Base-by-base conservation (phyloP, 2,113 vertebrate genomes). In the Gambusia affinis region DNA sequence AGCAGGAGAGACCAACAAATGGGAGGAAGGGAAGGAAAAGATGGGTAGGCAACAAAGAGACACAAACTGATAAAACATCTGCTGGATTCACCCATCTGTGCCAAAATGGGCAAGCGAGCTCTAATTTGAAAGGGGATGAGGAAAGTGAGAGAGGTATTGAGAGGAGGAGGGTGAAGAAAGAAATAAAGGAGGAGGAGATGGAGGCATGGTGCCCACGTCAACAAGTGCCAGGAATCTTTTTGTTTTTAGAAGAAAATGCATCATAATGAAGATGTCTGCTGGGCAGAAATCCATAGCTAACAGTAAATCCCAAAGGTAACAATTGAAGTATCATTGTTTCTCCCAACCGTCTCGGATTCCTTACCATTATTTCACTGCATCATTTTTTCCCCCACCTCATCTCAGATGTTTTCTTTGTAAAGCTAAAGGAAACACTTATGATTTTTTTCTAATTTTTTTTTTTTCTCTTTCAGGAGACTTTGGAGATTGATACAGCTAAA, bases 31-130 rank as follows among this genome's bases (percentile, higher is more conserved):
- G 60, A 73, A 70, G 62, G 64, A 30, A 62, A 64, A 78, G 75
- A 72, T 28, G 66, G 77, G 64, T 39, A 70, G 24, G 17, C 29
- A 10, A 39, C 35, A 61, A 44, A 37, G 3, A 73, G 31, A 39
- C 42, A 74, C 30, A 47, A 35, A 39, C 70, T 47, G 88, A 90
- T 85, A 89, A 88, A 93, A 94, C 92, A 93, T 94, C 92, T 94
- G 93, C 90, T 87, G 82, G 87, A 76, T 90, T 84, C 62, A 64
- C 73, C 89, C 91, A 90, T 92, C 92, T 91, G 92, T 92, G 92
- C 93, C 90, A 90, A 86, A 76, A 68, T n/a, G 83, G 90, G 85
- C 67, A 86, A 82, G 84, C 12, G 67, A 84, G 80, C 65, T 84
- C 78, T 31, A 51, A 80, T 70, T 81, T 60, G 85, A 85, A 67